Conservation (phyloP, 1,140 invertebrate species). For the Zaprionus gabonicus region DNA sequence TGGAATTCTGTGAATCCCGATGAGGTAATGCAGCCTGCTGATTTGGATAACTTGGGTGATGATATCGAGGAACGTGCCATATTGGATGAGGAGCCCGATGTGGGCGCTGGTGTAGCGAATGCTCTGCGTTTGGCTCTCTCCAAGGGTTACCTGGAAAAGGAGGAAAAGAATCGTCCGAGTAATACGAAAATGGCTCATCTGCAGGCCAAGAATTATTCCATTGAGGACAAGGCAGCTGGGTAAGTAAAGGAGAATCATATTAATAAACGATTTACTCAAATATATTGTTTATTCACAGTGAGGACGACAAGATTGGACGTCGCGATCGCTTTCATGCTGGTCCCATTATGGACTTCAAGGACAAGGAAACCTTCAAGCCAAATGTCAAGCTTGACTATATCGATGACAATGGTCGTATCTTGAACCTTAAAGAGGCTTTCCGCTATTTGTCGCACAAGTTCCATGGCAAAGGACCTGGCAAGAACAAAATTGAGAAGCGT, state of each 20-base stretch:
- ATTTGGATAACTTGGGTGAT: conserved; percentile 77
- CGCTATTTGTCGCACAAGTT: conserved; percentile 98
- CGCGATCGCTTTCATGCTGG: conserved; percentile 91
- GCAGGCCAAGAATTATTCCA: conserved; percentile 96
- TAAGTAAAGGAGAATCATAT: conserved; percentile 81
- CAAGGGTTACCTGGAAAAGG: conserved; percentile 97
- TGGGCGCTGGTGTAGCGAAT: conserved; percentile 95
- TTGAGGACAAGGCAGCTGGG: conserved; percentile 97
- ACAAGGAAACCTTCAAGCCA: conserved; percentile 97
- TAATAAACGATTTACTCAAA: neutral
- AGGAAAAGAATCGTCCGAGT: conserved; percentile 89
- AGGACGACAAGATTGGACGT: conserved; percentile 92
- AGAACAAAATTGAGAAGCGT: conserved; percentile 99
- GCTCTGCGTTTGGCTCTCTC: conserved; percentile 96
- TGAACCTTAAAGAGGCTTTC: conserved; percentile 98
- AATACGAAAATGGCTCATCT: conserved; percentile 90
- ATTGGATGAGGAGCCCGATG: conserved; percentile 97
- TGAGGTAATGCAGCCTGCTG: conserved; percentile 71
- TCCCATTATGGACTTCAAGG: conserved; percentile 96
- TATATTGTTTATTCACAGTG: conserved; percentile 85
- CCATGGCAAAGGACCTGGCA: conserved; percentile 99
- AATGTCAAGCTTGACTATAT: conserved; percentile 99
- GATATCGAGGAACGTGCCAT: conserved; percentile 89
- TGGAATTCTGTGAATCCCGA: conserved; percentile 86
- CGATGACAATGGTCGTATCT: conserved; percentile 95